Percentiles rank a stretch among this genome's conserved stretches.
Conservation (phyloP, 1,140 invertebrate genomes). For the Caenorhabditis inopinata region DNA sequence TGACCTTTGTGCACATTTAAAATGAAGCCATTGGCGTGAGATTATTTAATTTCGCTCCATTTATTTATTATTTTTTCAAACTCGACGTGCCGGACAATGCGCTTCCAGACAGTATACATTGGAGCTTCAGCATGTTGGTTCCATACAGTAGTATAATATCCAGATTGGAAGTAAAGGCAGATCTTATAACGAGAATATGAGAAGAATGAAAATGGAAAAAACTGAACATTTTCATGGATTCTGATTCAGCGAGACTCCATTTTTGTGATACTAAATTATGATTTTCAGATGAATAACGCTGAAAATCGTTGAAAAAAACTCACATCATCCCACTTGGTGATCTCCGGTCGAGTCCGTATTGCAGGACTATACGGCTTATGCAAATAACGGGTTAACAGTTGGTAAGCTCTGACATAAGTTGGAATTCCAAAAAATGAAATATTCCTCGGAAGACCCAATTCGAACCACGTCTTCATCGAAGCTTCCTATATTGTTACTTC, state of each 20-base stretch:
- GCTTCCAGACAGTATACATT: slow-evolving; percentile 40
- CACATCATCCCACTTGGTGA: background rate
- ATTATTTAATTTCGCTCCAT: no score
- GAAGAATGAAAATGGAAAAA: slow-evolving; percentile 6
- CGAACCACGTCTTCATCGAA: slow-evolving; percentile 46
- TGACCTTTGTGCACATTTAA: no score
- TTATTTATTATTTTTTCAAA: background rate
- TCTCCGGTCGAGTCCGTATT: background rate
- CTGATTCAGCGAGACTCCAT: no score
- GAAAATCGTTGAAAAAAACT: no score
- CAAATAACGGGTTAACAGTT: slow-evolving; percentile 42
- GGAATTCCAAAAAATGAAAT: slow-evolving; percentile 58
- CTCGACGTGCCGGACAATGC: no score
- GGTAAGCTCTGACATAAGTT: slow-evolving; percentile 52
- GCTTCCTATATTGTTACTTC: no score
- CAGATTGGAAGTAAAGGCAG: slow-evolving; percentile 12
- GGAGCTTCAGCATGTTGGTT: slow-evolving; percentile 51
- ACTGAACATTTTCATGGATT: no score
- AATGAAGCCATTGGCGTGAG: no score
- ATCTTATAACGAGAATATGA: slow-evolving; percentile 35
- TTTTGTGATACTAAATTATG: no score
- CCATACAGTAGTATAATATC: slow-evolving; percentile 50
- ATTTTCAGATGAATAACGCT: no score
- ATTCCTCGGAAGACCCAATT: slow-evolving; percentile 39
- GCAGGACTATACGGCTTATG: slow-evolving; percentile 53